A percentile compares a stretch with the other conserved stretches of the same genome.
Evolutionary conservation across 2,888 invertebrate species (phyloP).

Genomic region (Acronicta psi): DNA sequence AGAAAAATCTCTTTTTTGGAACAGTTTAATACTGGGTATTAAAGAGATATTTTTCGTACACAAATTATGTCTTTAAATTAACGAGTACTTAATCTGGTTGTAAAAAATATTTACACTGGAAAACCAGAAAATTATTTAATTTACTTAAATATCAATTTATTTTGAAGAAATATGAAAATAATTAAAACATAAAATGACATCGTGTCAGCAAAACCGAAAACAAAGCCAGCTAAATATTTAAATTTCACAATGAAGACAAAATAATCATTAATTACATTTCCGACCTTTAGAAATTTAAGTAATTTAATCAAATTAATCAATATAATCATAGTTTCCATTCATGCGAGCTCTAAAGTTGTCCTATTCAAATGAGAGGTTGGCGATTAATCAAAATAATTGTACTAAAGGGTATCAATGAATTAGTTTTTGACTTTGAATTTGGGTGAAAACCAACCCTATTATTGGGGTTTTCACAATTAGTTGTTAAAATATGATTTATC

Average conservation of each 20-base stretch:
- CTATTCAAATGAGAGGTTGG: constrained; percentile 64
- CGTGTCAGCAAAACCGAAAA: background rate
- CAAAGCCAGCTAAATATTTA: constrained; percentile 7
- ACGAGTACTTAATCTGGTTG: constrained; percentile 1
- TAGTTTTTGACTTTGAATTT: constrained; percentile 35
- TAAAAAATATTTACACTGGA: constrained; percentile 13
- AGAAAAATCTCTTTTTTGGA: constrained; percentile 1
- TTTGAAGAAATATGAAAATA: background rate
- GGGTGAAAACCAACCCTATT: constrained; percentile 23
- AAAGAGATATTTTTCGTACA: too few relatives aligned
- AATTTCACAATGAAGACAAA: constrained; percentile 4
- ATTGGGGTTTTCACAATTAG: constrained; percentile 38
- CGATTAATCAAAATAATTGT: constrained; percentile 70
- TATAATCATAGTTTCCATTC: constrained; percentile 52
- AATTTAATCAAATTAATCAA: constrained; percentile 49
- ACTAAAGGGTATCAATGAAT: constrained; percentile 47
- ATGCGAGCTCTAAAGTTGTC: constrained; percentile 63
- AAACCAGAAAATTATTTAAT: background rate
- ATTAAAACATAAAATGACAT: background rate
- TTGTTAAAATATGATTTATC: constrained; percentile 46
- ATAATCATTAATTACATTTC: constrained; percentile 17
- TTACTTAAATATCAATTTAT: background rate
- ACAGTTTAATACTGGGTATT: background rate
- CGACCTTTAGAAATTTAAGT: constrained; percentile 16
- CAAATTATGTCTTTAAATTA: too few relatives aligned